Conservation (phyloP, 2,113 vertebrate genomes). For the Psilopogon haemacephalus region DNA sequence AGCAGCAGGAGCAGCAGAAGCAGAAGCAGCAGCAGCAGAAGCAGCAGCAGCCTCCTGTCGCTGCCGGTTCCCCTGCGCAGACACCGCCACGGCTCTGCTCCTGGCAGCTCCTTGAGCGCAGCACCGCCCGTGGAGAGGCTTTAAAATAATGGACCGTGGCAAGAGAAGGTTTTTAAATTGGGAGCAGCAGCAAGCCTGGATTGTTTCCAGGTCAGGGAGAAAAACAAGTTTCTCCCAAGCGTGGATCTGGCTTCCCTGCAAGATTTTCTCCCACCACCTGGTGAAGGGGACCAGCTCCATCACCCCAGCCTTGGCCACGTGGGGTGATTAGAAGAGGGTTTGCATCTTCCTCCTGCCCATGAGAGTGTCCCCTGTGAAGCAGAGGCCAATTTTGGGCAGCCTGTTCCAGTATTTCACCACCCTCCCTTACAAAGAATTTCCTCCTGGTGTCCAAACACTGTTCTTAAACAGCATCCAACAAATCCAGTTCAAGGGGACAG, state of each 20-base stretch:
- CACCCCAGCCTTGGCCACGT: fast-evolving
- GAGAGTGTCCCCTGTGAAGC: fast-evolving
- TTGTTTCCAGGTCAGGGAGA: slow-evolving; percentile 21
- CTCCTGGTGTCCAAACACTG: background rate
- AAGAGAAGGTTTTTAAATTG: slow-evolving; percentile 19
- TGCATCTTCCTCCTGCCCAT: background rate
- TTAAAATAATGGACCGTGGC: slow-evolving; percentile 31
- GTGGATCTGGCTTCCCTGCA: background rate
- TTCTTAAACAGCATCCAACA: background rate
- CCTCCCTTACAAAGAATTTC: no score
- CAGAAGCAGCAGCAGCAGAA: background rate
- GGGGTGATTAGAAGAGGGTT: fast-evolving
- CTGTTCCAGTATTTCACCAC: no score
- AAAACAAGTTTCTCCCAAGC: slow-evolving; percentile 7
- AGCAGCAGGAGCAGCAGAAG: background rate
- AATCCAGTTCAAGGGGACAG: background rate
- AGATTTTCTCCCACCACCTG: background rate
- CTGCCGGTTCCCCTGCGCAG: background rate
- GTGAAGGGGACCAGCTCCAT: fast-evolving
- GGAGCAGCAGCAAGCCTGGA: slow-evolving; percentile 22
- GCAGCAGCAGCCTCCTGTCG: background rate
- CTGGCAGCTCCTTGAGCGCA: background rate
- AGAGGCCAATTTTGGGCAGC: no score
- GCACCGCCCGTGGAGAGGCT: background rate
- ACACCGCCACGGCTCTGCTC: background rate